Evolutionary conservation across 2,113 vertebrate species (phyloP), one percentile per base, ranked within the genome.

Genomic region (Brachirus orientalis): DNA sequence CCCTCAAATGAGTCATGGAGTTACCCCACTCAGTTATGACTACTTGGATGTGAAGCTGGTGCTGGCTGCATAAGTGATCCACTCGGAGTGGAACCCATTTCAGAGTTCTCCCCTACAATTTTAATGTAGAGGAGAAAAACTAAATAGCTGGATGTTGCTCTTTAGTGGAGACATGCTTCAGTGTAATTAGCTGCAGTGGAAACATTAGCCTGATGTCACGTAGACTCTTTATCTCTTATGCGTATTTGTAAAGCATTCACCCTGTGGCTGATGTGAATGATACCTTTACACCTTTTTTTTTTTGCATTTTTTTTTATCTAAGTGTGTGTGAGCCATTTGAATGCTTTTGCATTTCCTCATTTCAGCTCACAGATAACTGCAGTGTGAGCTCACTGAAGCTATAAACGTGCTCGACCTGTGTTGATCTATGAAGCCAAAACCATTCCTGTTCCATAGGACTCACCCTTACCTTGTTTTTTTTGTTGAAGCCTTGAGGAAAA

Each of bases 281-380:
- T 28, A 35, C 37, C 12, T 28, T 68, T 6, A 37, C 14, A 33
- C 16, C 18, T 40, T 75, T 69, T 75, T 33, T 28, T 44, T 80
- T 43, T 60, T 55, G 12, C 12, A 43, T 13, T 55, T 62, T 37
- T 4, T 37, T 57, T 75, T 53, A 48, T 67, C 4, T 36, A 16
- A 19, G 37, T n/a, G 61, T 46, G 1, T 38, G 16, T 36, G 11
- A 13, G 7, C 28, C 16, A 70, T 79, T 84, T 84, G 20, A 79
- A 75, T 79, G 6, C 5, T 57, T 81, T 75, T 75, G 59, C 69
- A 82, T 80, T 68, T 68, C 52, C 61, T 80, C 63, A 46, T 80
- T 44, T 45, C 17, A 72, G 17, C 9, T 43, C 6, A 36, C 8
- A 54, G 48, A 69, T 72, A 66, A 35, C 14, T 19, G 37, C 20